phyloP scores from a whole-genome alignment of 2,113 vertebrate species.

The Neolamprologus cancellatus region DNA sequence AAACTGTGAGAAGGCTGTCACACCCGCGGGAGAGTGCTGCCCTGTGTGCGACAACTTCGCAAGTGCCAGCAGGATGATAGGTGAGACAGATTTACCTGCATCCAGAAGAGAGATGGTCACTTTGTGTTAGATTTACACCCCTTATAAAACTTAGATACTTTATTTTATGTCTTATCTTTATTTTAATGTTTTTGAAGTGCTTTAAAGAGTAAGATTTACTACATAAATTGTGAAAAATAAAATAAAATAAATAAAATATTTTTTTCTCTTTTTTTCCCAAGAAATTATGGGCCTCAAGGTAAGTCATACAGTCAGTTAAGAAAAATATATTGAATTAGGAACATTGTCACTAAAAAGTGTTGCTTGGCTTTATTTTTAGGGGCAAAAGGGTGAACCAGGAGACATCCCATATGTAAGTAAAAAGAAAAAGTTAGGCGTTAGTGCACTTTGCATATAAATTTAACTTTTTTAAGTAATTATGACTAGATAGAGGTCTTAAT shows the following conservation, averaged over 20 bases:
- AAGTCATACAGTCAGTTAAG: background rate
- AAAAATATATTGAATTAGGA: background rate
- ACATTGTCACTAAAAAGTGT: background rate
- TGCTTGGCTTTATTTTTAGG: slow-evolving; percentile 62
- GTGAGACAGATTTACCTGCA: slow-evolving; percentile 30
- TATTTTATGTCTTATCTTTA: background rate
- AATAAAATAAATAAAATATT: background rate
- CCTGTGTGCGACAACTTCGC: slow-evolving; percentile 75
- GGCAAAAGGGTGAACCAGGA: slow-evolving; percentile 95
- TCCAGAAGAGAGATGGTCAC: background rate
- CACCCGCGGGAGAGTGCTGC: slow-evolving; percentile 86
- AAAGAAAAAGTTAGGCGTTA: background rate
- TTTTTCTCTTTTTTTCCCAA: background rate
- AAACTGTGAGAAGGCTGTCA: slow-evolving; percentile 77
- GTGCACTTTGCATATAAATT: background rate
- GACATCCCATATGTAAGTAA: slow-evolving; percentile 89
- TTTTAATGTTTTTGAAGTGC: background rate
- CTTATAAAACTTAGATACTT: background rate
- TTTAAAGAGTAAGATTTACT: background rate
- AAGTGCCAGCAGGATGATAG: slow-evolving; percentile 54
- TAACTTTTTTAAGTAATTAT: background rate
- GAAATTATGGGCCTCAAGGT: slow-evolving; percentile 58
- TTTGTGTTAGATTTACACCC: background rate
- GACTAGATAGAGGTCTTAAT: background rate
- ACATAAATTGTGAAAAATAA: background rate